phyloP scores from a whole-genome alignment of 2,888 invertebrate genomes.

The Amphiduros pacificus region DNA sequence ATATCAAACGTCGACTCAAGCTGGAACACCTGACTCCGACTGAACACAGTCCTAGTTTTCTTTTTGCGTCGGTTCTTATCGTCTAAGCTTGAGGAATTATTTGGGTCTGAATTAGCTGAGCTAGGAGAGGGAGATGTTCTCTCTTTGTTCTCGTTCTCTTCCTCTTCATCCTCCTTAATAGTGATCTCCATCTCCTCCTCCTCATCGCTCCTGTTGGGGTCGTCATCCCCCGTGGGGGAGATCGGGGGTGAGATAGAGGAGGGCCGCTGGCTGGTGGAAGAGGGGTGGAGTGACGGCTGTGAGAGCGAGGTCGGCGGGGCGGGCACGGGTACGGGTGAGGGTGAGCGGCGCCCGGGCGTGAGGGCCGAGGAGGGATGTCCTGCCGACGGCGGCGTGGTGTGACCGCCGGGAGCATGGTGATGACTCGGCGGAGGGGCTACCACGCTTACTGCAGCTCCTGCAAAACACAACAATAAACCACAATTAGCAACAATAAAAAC shows the following conservation, averaged over 20 bases:
- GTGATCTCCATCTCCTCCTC: background rate
- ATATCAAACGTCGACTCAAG: slow-evolving; percentile 60
- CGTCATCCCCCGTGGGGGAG: background rate
- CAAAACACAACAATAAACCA: background rate
- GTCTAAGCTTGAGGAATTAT: slow-evolving; percentile 4
- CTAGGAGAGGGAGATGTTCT: background rate
- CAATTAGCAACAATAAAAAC: background rate
- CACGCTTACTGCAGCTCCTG: slow-evolving; percentile 14
- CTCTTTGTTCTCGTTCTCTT: background rate
- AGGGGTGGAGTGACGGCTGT: background rate
- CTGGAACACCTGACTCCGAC: slow-evolving; percentile 59
- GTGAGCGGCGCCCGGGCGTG: background rate
- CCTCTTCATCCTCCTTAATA: background rate
- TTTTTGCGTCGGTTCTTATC: slow-evolving; percentile 48
- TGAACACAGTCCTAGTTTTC: slow-evolving; percentile 60
- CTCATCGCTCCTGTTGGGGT: background rate
- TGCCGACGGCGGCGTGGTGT: slow-evolving; percentile 1
- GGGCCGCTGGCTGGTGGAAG: background rate
- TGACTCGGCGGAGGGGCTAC: slow-evolving; percentile 6
- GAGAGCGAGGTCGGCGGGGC: background rate
- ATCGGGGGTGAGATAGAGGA: background rate
- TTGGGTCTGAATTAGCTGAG: background rate
- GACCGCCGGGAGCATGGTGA: slow-evolving; percentile 6
- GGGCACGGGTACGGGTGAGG: background rate
- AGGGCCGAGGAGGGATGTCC: slow-evolving; percentile 3